Percentiles rank a stretch among this genome's conserved stretches.
Evolutionary conservation across 2,797 vertebrate genomes (phyloP).

Genomic region (Crypturellus tataupa): DNA sequence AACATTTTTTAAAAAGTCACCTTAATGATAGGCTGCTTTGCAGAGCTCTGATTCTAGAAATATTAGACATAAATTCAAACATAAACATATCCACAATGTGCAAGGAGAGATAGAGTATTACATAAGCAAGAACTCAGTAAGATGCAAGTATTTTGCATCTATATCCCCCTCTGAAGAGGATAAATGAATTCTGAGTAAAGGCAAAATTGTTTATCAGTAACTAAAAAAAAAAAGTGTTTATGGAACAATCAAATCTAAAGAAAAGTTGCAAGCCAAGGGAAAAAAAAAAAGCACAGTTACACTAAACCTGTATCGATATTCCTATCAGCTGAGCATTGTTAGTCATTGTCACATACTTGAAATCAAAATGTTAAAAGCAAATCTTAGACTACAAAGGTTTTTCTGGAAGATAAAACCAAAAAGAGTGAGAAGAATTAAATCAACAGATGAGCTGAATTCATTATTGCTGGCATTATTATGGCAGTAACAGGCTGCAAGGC

Average conservation of each 20-base stretch:
- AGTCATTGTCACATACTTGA: slow-evolving; percentile 29
- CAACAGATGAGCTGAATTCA: slow-evolving; percentile 4
- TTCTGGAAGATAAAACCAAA: slow-evolving; percentile 58
- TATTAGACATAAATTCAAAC: background rate
- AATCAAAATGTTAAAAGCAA: slow-evolving; percentile 65
- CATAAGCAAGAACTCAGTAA: fast-evolving
- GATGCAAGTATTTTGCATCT: too few relatives aligned
- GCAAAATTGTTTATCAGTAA: background rate
- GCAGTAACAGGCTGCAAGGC: slow-evolving; percentile 25
- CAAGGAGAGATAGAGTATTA: background rate
- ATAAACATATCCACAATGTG: background rate
- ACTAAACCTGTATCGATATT: background rate
- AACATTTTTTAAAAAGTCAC: background rate
- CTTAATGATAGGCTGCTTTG: background rate
- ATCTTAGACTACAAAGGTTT: slow-evolving; percentile 34
- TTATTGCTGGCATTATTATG: background rate
- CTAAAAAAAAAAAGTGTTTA: background rate
- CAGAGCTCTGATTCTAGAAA: background rate
- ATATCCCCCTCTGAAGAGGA: background rate
- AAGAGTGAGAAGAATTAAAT: slow-evolving; percentile 24
- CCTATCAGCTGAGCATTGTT: background rate
- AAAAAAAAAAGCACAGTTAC: background rate
- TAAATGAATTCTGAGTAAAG: background rate
- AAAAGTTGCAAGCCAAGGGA: background rate
- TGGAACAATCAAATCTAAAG: background rate